A percentile compares a stretch with the other conserved stretches of the same genome.
Evolutionary conservation across 2,888 invertebrate species (phyloP).

Genomic region (Sabellastarte sp.): DNA sequence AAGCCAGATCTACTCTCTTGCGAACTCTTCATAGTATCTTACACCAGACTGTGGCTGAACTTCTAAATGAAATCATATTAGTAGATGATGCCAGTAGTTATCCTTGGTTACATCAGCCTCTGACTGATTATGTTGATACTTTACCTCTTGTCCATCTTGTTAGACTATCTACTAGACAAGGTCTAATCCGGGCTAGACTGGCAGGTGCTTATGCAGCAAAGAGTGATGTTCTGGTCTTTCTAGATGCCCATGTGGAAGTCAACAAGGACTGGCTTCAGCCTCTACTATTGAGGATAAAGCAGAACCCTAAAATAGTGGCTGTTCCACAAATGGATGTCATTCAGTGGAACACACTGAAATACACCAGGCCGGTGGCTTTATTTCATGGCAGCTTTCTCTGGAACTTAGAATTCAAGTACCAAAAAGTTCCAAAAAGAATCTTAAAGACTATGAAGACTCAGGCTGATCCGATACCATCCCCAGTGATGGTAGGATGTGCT

Average conservation of each 20-base stretch:
- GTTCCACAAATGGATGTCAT: background rate
- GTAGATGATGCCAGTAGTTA: constrained; percentile 21
- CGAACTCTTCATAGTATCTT: constrained; percentile 27
- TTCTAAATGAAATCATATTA: constrained; percentile 26
- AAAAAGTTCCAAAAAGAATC: constrained; percentile 7
- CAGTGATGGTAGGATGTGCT: constrained; percentile 26
- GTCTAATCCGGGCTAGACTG: constrained; percentile 85
- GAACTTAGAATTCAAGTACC: constrained; percentile 22
- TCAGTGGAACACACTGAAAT: background rate
- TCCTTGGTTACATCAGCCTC: background rate
- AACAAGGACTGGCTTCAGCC: constrained; percentile 42
- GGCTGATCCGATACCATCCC: constrained; percentile 20
- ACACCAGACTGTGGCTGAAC: constrained; percentile 16
- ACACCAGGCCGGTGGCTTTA: background rate
- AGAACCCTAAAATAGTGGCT: background rate
- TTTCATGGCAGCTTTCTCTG: constrained; percentile 22
- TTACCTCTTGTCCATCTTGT: background rate
- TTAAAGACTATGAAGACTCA: constrained; percentile 6
- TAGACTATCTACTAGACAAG: constrained; percentile 68
- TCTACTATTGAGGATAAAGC: background rate
- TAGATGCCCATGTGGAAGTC: constrained; percentile 59
- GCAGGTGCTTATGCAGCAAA: constrained; percentile 80
- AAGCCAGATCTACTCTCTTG: constrained; percentile 25
- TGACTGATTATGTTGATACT: background rate
- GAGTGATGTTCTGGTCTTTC: constrained; percentile 58